Evolutionary conservation across 92 coral and sea anemone genomes (phyloP), one percentile per base, ranked within the genome.

Genomic region (Phenganax subtilis): DNA sequence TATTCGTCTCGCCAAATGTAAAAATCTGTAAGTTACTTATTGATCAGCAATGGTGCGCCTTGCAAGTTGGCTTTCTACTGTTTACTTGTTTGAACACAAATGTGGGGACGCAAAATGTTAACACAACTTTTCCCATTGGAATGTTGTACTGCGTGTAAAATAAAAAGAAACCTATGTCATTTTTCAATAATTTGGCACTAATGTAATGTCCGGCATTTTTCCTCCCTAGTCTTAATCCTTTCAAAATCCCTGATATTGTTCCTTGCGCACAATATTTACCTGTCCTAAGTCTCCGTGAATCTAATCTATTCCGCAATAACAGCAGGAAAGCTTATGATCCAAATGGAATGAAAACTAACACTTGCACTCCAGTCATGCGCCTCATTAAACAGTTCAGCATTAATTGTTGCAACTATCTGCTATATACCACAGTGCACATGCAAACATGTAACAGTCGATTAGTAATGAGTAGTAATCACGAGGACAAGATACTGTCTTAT

Each of bases 161-260:
- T 20, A 3, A 29, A 64, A 64, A 64, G 29, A 64, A 14, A 66
- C 72, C 8, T 25, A 30, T 66, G 29, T 68, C 53, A 68, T 68
- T 37, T 28, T 68, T 20, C 73, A 68, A 29, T 68, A 30, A 68
- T 68, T 68, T 11, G 54, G 54, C 53, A 68, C 25, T 20, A 67
- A 67, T 78, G 31, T 78, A 62, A 64, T 62, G 51, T 63, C 74
- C 83, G 83, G 54, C 60, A 57, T 20, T 76, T 29, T 25, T n/a
- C 81, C 83, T 61, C 74, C 57, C 74, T 47, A 51, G 61, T 59
- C 47, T 62, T 79, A 79, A 79, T 79, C 83, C 83, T 79, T 79
- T 79, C 20, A 63, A 79, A 65, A 63, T 79, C 74, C 56, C 65
- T 9, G 30, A 76, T 76, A 79, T 63, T 79, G 83, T 79, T 29